Conservation (phyloP, 1,140 invertebrate species). For the Sipha flava region DNA sequence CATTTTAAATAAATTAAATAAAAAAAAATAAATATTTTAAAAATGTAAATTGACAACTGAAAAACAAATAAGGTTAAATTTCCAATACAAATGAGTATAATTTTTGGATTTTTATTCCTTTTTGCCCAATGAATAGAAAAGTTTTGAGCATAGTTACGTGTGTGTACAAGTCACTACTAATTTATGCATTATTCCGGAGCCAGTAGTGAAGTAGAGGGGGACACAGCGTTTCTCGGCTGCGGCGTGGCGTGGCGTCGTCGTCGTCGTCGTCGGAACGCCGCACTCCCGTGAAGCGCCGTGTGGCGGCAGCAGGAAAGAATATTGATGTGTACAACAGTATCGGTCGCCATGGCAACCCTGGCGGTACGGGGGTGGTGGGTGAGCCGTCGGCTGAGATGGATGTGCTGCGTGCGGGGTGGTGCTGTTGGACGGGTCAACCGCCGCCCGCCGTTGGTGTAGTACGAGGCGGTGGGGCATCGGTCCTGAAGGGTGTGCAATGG, state of each 20-base stretch:
- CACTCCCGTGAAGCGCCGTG: neutral
- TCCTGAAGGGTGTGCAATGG: too few species aligned
- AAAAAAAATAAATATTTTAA: too few species aligned
- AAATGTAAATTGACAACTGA: too few species aligned
- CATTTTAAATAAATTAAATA: too few species aligned
- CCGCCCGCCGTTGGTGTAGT: neutral
- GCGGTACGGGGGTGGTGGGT: neutral
- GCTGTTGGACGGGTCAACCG: neutral
- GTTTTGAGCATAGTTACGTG: too few species aligned
- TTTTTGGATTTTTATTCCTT: too few species aligned
- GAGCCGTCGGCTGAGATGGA: neutral
- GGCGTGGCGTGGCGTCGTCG: neutral
- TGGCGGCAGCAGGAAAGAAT: conserved; percentile 21
- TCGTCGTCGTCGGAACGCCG: neutral
- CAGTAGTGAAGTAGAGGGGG: neutral
- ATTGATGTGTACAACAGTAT: conserved; percentile 28
- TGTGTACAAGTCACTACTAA: neutral
- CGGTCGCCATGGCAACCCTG: conserved; percentile 2
- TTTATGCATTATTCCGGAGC: conserved; percentile 13
- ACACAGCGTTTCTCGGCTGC: neutral
- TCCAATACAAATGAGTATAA: too few species aligned
- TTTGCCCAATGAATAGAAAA: too few species aligned
- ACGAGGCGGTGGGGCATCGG: neutral
- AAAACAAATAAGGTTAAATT: too few species aligned
- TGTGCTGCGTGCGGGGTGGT: neutral